These are phyloP conservation scores for Acanthis flammea DNA, from an alignment of 2,797 vertebrate genomes.

Conservation along the genomic window DNA sequence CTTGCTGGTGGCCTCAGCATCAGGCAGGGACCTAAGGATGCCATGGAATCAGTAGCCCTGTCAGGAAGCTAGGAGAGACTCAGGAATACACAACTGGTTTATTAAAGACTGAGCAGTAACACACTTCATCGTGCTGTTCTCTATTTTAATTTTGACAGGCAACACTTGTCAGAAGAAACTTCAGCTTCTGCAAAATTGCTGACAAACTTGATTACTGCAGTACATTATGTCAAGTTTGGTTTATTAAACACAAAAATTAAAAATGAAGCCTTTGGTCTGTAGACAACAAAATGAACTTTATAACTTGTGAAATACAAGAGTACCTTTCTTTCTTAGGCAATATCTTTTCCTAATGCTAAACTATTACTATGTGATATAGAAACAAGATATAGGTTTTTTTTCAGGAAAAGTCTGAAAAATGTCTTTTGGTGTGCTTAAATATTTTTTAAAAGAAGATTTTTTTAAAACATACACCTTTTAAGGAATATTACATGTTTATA, in stretches of 20 bases:
- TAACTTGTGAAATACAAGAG: neutral
- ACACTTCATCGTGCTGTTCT: neutral
- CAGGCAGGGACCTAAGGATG: neutral
- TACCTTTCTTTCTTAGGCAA: neutral
- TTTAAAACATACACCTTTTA: neutral
- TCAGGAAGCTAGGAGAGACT: neutral
- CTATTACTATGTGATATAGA: neutral
- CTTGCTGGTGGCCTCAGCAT: neutral
- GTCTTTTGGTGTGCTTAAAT: neutral
- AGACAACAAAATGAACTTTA: neutral
- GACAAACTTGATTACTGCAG: neutral
- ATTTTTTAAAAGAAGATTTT: neutral
- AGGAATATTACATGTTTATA: neutral
- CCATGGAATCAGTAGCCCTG: neutral
- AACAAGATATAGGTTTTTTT: neutral
- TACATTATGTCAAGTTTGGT: neutral
- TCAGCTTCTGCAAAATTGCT: neutral
- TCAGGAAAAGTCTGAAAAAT: neutral
- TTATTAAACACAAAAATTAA: neutral
- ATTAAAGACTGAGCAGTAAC: neutral
- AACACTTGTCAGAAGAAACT: neutral
- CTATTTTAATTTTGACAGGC: neutral
- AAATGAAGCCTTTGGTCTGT: neutral
- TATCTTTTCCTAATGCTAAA: neutral
- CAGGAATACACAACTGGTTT: neutral